Percentiles rank a stretch among this genome's conserved stretches.
These are phyloP conservation scores for Phycodurus eques DNA, from an alignment of 2,113 vertebrate genomes.

Conservation along the genomic window DNA sequence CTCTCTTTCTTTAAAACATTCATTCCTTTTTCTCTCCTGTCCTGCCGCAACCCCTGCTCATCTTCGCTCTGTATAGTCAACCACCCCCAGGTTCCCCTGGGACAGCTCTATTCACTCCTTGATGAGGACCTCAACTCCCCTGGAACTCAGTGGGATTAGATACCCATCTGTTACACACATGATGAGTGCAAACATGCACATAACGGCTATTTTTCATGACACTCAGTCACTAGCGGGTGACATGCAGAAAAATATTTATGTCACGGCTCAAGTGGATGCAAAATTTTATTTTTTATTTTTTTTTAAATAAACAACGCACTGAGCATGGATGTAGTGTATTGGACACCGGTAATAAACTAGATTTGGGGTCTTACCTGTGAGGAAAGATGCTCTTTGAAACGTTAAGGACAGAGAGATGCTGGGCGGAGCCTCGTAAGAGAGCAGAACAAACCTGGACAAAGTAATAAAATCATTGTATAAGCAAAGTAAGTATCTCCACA, in stretches of 20 bases:
- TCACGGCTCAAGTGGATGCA: background rate
- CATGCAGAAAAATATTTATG: slow-evolving; percentile 19
- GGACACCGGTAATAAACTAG: background rate
- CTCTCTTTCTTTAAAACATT: background rate
- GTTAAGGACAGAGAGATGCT: slow-evolving; percentile 66
- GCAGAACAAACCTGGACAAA: slow-evolving; percentile 63
- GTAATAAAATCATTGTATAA: background rate
- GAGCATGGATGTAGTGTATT: background rate
- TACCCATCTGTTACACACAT: slow-evolving; percentile 43
- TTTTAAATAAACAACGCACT: background rate
- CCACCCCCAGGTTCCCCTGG: background rate
- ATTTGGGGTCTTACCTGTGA: slow-evolving; percentile 55
- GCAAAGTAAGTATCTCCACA: background rate
- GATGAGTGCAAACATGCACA: background rate
- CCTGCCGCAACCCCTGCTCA: background rate
- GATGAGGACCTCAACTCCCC: slow-evolving; percentile 31
- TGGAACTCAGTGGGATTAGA: slow-evolving; percentile 29
- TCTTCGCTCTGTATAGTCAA: background rate
- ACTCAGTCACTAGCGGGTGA: slow-evolving; percentile 47
- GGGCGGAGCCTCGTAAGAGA: slow-evolving; percentile 60
- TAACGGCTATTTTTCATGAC: slow-evolving; percentile 6
- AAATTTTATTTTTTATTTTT: background rate
- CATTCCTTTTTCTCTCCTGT: background rate
- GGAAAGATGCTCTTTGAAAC: slow-evolving; percentile 66
- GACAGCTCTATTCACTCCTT: background rate